Base-by-base conservation (phyloP, 2,888 invertebrate genomes). In the Lacanobia wlatinum region DNA sequence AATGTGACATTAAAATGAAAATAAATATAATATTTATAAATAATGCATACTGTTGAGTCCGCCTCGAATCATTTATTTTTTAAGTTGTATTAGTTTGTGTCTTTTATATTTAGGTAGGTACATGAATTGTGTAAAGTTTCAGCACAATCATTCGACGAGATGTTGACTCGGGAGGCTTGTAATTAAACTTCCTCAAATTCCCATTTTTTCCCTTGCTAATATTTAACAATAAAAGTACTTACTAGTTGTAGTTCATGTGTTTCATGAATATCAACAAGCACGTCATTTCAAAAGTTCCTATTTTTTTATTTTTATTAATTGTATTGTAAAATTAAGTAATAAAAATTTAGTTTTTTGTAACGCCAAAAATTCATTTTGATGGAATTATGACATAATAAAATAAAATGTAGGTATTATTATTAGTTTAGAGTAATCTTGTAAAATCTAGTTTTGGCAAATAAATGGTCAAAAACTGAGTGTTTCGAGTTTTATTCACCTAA, bases 221-320 rank as follows among this genome's bases (percentile, higher is more conserved):
- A 71, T 65, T 73, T 79, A 73, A 79, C 70, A 72, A 72, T 77
- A 68, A 76, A 80, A 85, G 88, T 89, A 88, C 88, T 89, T 89
- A 89, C 62, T 88, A 87, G 84, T 77, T 63, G 63, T 83, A 85
- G 65, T 63, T 62, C n/a, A 60, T 62, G 40, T 68, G n/a, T 55
- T 55, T 68, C 70, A 79, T 70, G 80, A 76, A 78, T 78, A 80
- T 80, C 80, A 82, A 85, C 85, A 87, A 87, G 87, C 85, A 87
- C 87, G 88, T 87, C 83, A 84, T 87, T 83, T 82, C 88, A 84
- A 84, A 90, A 92, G 93, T 93, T 92, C 91, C 92, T 92, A 91
- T 90, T 90, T 89, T n/a, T 90, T 76, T 80, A 80, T 83, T 76
- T 70, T 85, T 83, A 74, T 88, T 83, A 85, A 88, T 87, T 89